Conservation (phyloP, 1,140 invertebrate genomes). For the Kradibia gibbosae region DNA sequence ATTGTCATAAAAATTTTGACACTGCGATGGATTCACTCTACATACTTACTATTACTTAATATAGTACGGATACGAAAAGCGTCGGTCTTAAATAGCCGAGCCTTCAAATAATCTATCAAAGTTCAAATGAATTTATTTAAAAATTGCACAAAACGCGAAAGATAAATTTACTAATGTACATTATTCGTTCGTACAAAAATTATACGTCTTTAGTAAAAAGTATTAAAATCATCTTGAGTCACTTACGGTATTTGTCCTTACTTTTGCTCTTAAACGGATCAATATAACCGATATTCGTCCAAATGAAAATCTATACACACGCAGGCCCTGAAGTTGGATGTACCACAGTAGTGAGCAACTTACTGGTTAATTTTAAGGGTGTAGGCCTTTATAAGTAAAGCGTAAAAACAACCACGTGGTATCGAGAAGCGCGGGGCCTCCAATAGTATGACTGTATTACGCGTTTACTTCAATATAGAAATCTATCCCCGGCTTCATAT, state of each 20-base stretch:
- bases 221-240: too few species aligned
- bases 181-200: too few species aligned
- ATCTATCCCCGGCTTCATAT: background rate
- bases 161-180: too few species aligned
- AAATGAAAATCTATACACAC: background rate
- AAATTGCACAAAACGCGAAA: too few species aligned
- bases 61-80: too few species aligned
- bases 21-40: too few species aligned
- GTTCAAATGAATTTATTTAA: too few species aligned
- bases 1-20: too few species aligned
- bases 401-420: conserved; percentile 18
- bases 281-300: background rate
- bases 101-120: too few species aligned
- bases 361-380: conserved; percentile 30
- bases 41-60: too few species aligned
- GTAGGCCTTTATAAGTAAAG: conserved; percentile 43
- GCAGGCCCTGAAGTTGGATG: background rate
- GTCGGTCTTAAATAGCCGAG: too few species aligned
- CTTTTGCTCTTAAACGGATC: background rate
- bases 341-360: background rate
- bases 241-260: background rate
- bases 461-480: background rate
- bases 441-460: background rate
- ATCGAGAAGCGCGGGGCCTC: background rate
- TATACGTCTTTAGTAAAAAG: too few species aligned